Percentiles rank a stretch among this genome's conserved stretches.
These are phyloP conservation scores for Drosophila prolongata DNA, from an alignment of 2,888 invertebrate species.

Conservation along the genomic window DNA sequence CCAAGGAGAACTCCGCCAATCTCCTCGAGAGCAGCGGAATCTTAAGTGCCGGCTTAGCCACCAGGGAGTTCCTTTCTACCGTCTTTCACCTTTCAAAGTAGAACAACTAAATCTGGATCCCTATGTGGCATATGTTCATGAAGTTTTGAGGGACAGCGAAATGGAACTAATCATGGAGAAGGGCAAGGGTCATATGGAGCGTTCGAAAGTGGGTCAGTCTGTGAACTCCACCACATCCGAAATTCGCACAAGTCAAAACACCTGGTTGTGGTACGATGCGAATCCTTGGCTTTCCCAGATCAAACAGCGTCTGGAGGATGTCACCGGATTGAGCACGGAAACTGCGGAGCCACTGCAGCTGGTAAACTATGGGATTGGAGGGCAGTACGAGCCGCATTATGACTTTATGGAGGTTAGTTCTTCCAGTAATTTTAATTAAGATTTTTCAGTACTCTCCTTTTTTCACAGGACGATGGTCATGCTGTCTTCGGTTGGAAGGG, in stretches of 20 bases:
- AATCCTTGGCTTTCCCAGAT: slow-evolving; percentile 85
- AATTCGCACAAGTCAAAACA: slow-evolving; percentile 87
- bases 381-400: slow-evolving; percentile 99
- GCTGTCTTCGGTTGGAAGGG: slow-evolving; percentile 85
- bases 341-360: slow-evolving; percentile 95
- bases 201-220: slow-evolving; percentile 51
- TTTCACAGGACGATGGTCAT: slow-evolving; percentile 4
- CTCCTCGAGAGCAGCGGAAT: slow-evolving; percentile 62
- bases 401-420: slow-evolving; percentile 88
- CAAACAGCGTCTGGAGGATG: slow-evolving; percentile 52
- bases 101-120: slow-evolving; percentile 86
- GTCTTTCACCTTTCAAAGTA: slow-evolving; percentile 84
- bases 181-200: slow-evolving; percentile 29
- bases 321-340: slow-evolving; percentile 58
- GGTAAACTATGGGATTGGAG: slow-evolving; percentile 99
- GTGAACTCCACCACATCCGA: slow-evolving; percentile 85
- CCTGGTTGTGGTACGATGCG: slow-evolving; percentile 85
- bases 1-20: slow-evolving; percentile 85
- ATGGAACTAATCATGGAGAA: slow-evolving; percentile 83
- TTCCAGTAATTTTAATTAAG: not conserved
- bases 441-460: not conserved
- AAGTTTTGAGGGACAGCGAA: slow-evolving; percentile 79
- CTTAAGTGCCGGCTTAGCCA: slow-evolving; percentile 69
- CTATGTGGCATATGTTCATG: slow-evolving; percentile 85
- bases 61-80: slow-evolving; percentile 50